Percentiles rank a stretch among this genome's conserved stretches.
Evolutionary conservation across 2,888 invertebrate species (phyloP).

Genomic region (Drosophila flavopinicola): DNA sequence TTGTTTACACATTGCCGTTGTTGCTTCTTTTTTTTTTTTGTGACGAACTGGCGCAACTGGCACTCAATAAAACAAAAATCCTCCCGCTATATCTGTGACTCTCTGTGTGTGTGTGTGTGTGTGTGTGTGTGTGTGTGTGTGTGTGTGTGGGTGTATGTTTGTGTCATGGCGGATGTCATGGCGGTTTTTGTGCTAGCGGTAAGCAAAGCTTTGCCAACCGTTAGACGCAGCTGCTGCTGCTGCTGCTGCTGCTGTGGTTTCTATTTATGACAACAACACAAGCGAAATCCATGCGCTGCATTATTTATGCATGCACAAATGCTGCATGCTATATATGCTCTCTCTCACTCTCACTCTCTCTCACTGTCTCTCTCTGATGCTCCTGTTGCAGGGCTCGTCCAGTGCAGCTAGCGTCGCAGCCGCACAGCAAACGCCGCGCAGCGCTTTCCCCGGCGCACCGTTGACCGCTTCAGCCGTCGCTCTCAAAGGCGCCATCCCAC

Average conservation of each 20-base stretch:
- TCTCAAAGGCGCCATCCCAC: conserved; percentile 83
- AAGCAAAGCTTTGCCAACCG: conserved; percentile 54
- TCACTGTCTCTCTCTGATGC: not conserved
- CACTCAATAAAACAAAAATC: conserved; percentile 60
- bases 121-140: conserved; percentile 17
- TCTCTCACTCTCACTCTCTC: conserved; percentile 6
- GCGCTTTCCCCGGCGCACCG: conserved; percentile 84
- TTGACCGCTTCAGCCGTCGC: conserved; percentile 84
- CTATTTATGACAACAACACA: conserved; percentile 53
- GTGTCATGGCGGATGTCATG: conserved; percentile 59
- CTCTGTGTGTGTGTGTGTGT: conserved; percentile 8
- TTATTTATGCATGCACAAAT: conserved; percentile 57
- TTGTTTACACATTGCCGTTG: conserved; percentile 10
- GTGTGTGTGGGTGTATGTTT: conserved; percentile 8
- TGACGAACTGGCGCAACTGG: conserved; percentile 44
- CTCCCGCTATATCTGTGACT: conserved; percentile 4
- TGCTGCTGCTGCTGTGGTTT: conserved; percentile 48
- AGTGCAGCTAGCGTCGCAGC: conserved; percentile 81
- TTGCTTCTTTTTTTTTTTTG: conserved; percentile 8
- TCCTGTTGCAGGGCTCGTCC: conserved; percentile 59
- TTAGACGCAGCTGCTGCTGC: conserved; percentile 49
- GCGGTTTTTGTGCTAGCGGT: conserved; percentile 58
- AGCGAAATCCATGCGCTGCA: conserved; percentile 30
- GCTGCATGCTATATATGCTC: conserved; percentile 4
- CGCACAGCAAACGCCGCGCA: conserved; percentile 82